Base-by-base conservation (phyloP, 2,888 invertebrate species). In the Lasioglossum vierecki region DNA sequence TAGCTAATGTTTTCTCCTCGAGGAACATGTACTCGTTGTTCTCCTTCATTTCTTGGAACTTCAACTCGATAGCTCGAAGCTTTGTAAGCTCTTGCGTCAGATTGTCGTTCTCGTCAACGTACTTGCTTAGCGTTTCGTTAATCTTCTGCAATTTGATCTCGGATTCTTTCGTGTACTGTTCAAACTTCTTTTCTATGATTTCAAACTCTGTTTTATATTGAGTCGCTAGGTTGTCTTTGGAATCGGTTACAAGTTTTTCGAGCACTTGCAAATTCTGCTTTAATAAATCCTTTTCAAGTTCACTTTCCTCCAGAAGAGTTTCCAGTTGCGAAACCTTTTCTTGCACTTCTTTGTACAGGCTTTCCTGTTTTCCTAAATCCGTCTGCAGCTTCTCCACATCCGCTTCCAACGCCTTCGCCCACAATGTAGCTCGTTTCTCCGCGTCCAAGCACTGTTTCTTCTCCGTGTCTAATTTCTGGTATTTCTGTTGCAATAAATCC, bases 21-120 rank as follows among this genome's bases (percentile, higher is more conserved):
- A 60, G 22, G 11, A 30, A 63, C 49, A n/a, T 68, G 13, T 63
- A 46, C 41, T 85, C 41, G 9, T 83, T 76, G 53, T 88, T 72
- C 6, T 73, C 68, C 11, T 79, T 83, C 26, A 84, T 66, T 35
- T 73, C 76, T 4, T 82, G 75, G 22, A 87, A 79, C 39, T 81
- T 66, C 9, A 76, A 71, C 76, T 82, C 41, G 35, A 87, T 75
- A 1, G 73, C 46, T 4, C 71, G 46, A 77, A 88, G 73, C 89
- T 90, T 91, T 92, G 94, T 91, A 26, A 95, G 86, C 88, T 95
- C 94, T 85, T 94, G 94, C 83, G 94, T 96, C 5, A 96, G 93
- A 68, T 93, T 91, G 80, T 96, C 96, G 18, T 94, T 94, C 88
- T 96, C 96, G 22, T 75, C 73, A 0, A 77, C 79, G 30, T 70